Evolutionary conservation across 2,888 invertebrate species (phyloP).

Genomic region (Tenodera sinensis): DNA sequence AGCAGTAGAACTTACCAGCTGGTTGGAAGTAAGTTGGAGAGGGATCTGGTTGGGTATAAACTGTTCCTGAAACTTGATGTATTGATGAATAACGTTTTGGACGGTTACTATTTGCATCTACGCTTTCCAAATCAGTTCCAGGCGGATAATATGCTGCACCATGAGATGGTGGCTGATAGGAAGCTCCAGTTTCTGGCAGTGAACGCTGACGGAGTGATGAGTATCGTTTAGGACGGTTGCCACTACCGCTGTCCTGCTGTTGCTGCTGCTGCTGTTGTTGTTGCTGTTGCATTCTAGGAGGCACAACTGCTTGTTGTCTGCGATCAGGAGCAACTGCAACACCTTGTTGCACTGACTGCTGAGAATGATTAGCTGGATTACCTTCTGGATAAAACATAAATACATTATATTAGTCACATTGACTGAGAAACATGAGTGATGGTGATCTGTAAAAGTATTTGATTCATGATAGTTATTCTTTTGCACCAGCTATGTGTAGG

Average conservation of each 20-base stretch:
- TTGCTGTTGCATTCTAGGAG: slow-evolving; percentile 37
- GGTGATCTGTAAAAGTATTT: no score
- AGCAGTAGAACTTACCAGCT: not conserved
- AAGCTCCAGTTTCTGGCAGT: slow-evolving; percentile 51
- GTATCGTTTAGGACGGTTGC: slow-evolving; percentile 60
- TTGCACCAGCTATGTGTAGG: no score
- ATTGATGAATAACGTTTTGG: slow-evolving; percentile 11
- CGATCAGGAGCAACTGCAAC: not conserved
- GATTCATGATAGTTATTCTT: no score
- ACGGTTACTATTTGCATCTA: slow-evolving; percentile 8
- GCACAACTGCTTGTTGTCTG: slow-evolving; percentile 25
- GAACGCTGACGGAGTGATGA: slow-evolving; percentile 62
- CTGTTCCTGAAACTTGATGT: not conserved
- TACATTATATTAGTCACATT: no score
- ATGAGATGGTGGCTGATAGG: slow-evolving; percentile 36
- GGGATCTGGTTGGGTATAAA: not conserved
- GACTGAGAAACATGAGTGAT: no score
- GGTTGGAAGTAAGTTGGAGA: not conserved
- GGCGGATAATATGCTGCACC: slow-evolving; percentile 23
- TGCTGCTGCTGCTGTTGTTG: slow-evolving; percentile 17
- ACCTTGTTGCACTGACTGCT: not conserved
- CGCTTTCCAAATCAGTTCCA: not conserved
- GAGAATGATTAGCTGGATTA: not conserved
- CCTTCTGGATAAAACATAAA: not conserved
- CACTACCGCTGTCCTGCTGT: slow-evolving; percentile 34